Evolutionary conservation across 2,797 vertebrate genomes (phyloP), one percentile per base, ranked within the genome.

Genomic region (Sandelia bainsii): DNA sequence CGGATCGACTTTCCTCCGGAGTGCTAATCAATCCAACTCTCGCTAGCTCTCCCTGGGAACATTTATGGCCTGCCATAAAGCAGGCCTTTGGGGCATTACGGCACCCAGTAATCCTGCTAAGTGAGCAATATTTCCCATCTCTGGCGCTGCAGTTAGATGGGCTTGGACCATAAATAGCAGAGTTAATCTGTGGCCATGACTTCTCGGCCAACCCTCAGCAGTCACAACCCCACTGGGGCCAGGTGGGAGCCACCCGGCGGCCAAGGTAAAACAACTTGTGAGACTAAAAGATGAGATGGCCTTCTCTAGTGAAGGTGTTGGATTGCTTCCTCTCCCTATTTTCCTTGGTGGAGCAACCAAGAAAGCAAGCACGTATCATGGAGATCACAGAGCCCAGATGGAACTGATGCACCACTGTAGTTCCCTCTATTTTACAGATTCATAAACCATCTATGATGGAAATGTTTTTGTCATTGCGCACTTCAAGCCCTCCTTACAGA

Each of bases 61-160:
- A 94, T 96, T 96, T 96, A 96, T 93, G 93, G 90, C 79, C 89
- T 87, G 88, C 93, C 91, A 95, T 95, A 96, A 96, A 96, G 93
- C 92, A 93, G 88, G 89, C 81, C 91, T 94, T 95, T 94, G 95
- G 96, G 93, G 85, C 90, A 93, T 93, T 92, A 93, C 93, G 91
- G 94, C 93, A 94, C 94, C 94, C 94, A 94, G 94, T 90, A 93
- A 95, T 94, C 93, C 92, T 94, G 92, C 94, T 95, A 94, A 95
- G 94, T 95, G 93, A 95, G 93, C 93, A 94, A 94, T 94, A 93
- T 92, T 94, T 94, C 95, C 95, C 94, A 92, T 94, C 93, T 93
- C 92, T 91, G 86, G 90, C 87, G 90, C 82, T 77, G 92, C 93
- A 93, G 94, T 95, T 93, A 92, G 91, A 87, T 78, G 91, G 82